Evolutionary conservation across 1,140 invertebrate species (phyloP).

Genomic region (Notospermus geniculatus): DNA sequence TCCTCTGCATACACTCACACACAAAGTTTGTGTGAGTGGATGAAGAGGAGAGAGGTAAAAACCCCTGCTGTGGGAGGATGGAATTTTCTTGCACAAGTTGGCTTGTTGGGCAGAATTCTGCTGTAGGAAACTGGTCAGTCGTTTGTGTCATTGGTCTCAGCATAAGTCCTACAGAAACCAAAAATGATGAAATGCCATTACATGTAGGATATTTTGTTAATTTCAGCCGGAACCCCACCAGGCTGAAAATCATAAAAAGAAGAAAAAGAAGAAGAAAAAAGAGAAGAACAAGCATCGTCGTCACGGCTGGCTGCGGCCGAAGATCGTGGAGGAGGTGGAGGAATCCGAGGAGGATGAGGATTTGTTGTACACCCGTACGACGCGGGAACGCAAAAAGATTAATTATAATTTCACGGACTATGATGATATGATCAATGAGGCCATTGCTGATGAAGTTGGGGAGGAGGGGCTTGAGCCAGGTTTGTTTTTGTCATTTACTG

Average conservation of each 20-base stretch:
- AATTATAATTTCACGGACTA: slow-evolving; percentile 89
- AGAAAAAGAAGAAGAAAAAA: slow-evolving; percentile 9
- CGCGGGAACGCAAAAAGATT: slow-evolving; percentile 53
- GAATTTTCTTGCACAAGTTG: too few species aligned
- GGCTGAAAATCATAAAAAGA: neutral
- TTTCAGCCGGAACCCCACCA: slow-evolving; percentile 14
- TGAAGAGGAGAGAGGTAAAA: too few species aligned
- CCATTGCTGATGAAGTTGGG: slow-evolving; percentile 70
- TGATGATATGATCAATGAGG: slow-evolving; percentile 89
- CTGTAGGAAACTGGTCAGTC: too few species aligned
- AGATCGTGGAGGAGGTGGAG: slow-evolving; percentile 54
- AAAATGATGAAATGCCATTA: neutral
- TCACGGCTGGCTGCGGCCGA: neutral
- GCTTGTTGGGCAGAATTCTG: too few species aligned
- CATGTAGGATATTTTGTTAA: neutral
- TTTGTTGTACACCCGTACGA: slow-evolving; percentile 37
- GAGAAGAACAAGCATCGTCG: slow-evolving; percentile 28
- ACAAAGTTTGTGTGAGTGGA: too few species aligned
- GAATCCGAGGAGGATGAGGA: slow-evolving; percentile 59
- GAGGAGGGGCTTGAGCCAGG: slow-evolving; percentile 25
- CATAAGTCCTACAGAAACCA: too few species aligned
- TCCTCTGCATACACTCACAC: too few species aligned
- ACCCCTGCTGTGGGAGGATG: too few species aligned
- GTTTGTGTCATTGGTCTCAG: too few species aligned
- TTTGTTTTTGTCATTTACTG: slow-evolving; percentile 22